Evolutionary conservation across 2,797 vertebrate species (phyloP).

Genomic region (Spinibarbus caldwelli): DNA sequence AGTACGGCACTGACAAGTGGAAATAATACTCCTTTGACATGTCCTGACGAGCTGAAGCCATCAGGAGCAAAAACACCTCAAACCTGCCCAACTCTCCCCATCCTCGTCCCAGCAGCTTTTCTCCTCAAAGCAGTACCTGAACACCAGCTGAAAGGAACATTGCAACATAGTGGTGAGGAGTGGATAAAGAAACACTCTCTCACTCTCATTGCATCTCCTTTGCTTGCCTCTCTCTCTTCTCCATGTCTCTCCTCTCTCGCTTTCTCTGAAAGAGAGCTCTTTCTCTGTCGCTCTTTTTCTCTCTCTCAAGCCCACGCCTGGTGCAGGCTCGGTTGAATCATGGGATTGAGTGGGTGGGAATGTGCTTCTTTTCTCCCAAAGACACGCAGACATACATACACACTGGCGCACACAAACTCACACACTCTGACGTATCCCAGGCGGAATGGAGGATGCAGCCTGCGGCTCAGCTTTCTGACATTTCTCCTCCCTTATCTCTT

Average conservation of each 20-base stretch:
- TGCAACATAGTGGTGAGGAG: neutral
- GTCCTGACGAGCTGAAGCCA: neutral
- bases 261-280: conserved; percentile 45
- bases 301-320: conserved; percentile 61
- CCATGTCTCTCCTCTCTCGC: conserved; percentile 6
- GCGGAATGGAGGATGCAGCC: conserved; percentile 54
- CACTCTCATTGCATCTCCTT: neutral
- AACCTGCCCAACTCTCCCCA: neutral
- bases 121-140: conserved; percentile 6
- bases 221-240: conserved; percentile 17
- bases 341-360: conserved; percentile 64
- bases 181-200: conserved; percentile 17
- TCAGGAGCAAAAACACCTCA: conserved; percentile 29
- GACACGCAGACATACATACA: conserved; percentile 38
- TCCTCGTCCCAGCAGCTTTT: neutral
- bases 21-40: neutral
- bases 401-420: conserved; percentile 33
- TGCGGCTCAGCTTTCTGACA: conserved; percentile 50
- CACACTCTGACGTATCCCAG: conserved; percentile 51
- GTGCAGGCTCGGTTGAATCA: conserved; percentile 67
- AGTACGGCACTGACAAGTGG: neutral
- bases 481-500: conserved; percentile 47
- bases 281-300: conserved; percentile 49
- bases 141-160: neutral
- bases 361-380: conserved; percentile 56